Conservation (phyloP, 1,140 invertebrate species). For the Pogonus chalceus region DNA sequence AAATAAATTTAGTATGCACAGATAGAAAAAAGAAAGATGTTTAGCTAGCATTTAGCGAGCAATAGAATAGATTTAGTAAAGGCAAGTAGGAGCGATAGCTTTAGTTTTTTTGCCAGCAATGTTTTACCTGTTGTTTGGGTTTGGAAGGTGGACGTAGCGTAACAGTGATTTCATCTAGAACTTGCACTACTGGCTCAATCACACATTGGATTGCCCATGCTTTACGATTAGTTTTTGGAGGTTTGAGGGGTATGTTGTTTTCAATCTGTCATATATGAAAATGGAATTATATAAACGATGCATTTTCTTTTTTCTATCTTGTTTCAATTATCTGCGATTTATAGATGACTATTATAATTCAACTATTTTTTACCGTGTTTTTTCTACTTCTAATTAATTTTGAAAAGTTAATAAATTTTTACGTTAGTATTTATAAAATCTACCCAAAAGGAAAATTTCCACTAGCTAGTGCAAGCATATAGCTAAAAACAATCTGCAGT, state of each 20-base stretch:
- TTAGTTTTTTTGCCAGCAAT: too few relatives aligned
- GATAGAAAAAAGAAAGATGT: conserved; percentile 7
- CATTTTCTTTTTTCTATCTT: conserved; percentile 3
- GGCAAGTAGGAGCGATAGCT: not conserved
- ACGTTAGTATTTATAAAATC: too few relatives aligned
- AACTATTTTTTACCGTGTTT: too few relatives aligned
- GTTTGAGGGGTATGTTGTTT: not conserved
- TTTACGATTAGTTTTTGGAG: not conserved
- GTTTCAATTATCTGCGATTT: too few relatives aligned
- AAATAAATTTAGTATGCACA: conserved; percentile 1
- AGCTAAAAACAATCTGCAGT: too few relatives aligned
- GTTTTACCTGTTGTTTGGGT: not conserved
- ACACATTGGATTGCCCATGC: not conserved
- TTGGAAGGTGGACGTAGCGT: not conserved
- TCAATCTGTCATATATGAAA: conserved; percentile 1
- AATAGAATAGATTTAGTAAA: not conserved
- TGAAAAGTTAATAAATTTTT: too few relatives aligned
- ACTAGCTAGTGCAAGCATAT: too few relatives aligned
- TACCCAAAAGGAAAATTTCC: too few relatives aligned
- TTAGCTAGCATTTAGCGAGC: not conserved
- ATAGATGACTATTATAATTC: too few relatives aligned
- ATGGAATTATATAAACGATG: not conserved
- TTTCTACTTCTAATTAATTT: too few relatives aligned
- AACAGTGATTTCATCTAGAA: not conserved
- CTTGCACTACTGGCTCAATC: conserved; percentile 1